Base-by-base conservation (phyloP, 1,140 invertebrate genomes). In the Uloborus diversus region DNA sequence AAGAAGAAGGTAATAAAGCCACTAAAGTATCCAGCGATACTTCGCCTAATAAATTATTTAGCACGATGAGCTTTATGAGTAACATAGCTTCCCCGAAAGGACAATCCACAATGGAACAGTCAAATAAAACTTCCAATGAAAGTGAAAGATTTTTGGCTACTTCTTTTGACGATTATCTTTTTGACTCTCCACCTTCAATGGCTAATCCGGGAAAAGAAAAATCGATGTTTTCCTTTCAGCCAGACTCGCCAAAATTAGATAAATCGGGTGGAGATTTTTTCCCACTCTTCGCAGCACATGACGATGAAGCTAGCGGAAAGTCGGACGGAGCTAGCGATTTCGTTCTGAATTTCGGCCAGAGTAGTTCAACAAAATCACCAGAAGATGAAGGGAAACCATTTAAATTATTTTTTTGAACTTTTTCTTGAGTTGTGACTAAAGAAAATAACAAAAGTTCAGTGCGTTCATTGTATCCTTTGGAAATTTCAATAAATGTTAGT, bases 111-210 rank as follows among this genome's bases (percentile, higher is more conserved):
- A 49, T 23, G 0, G 27, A 33, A 25, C 30, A 61, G 61, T 13
- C 2, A 42, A 42, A 42, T 42, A 17, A n/a, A n/a, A 13, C 37
- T 13, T 30, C 47, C 23, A 27, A 33, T 1, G 56, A 71, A 42
- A n/a, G 61, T 30, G 3, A 37, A 1, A 42, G 25, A 20, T 75
- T 75, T 35, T 61, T 75, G 4, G 62, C 70, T 20, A 62, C 64
- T 51, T 57, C 35, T 25, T 32, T 32, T 13, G 57, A 75, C 3
- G 59, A 75, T 53, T 75, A 75, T 53, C 35, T 75, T 17, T 4
- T 27, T 23, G 70, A 75, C 64, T 62, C 57, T 1, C 70, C 59
- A 14, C 23, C 27, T 25, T 28, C 35, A 4, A 14, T 42, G 17
- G 35, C 1, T 17, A 13, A 47, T 11, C 33, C 9, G 3, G 70